Percentiles rank a stretch among this genome's conserved stretches.
Conservation (phyloP, 2,888 invertebrate genomes). For the Petrolisthes cinctipes region DNA sequence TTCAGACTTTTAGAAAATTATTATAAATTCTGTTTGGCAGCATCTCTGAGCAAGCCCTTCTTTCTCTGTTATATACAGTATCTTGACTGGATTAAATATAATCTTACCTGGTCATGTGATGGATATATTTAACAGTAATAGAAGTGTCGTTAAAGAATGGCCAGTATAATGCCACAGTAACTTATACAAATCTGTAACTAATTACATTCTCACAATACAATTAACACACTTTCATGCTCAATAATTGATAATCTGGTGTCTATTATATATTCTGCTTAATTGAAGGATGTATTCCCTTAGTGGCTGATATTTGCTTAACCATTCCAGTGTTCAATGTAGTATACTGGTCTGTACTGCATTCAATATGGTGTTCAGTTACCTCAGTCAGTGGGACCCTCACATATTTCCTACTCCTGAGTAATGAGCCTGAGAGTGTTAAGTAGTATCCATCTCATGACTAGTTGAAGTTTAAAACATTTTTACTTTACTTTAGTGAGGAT, state of each 20-base stretch:
- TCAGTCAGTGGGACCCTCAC: too few relatives aligned
- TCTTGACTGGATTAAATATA: background rate
- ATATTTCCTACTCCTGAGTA: too few relatives aligned
- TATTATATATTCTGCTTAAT: background rate
- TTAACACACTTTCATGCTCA: background rate
- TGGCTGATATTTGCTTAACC: background rate
- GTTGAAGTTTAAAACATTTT: background rate
- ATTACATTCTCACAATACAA: too few relatives aligned
- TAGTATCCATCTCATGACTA: background rate
- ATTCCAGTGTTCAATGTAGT: background rate
- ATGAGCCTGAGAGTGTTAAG: too few relatives aligned
- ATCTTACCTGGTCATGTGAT: background rate
- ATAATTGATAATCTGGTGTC: background rate
- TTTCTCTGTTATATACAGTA: constrained; percentile 4
- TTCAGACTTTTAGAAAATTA: too few relatives aligned
- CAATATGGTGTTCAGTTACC: too few relatives aligned
- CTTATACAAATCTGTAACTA: too few relatives aligned
- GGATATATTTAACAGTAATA: background rate
- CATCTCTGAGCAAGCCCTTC: background rate
- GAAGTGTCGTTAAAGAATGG: too few relatives aligned
- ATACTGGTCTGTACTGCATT: background rate
- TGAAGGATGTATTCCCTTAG: background rate
- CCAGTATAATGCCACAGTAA: too few relatives aligned
- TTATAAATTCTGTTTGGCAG: background rate
- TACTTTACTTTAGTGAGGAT: background rate